phyloP scores from a whole-genome alignment of 2,113 vertebrate genomes.

The Pseudonaja textilis region DNA sequence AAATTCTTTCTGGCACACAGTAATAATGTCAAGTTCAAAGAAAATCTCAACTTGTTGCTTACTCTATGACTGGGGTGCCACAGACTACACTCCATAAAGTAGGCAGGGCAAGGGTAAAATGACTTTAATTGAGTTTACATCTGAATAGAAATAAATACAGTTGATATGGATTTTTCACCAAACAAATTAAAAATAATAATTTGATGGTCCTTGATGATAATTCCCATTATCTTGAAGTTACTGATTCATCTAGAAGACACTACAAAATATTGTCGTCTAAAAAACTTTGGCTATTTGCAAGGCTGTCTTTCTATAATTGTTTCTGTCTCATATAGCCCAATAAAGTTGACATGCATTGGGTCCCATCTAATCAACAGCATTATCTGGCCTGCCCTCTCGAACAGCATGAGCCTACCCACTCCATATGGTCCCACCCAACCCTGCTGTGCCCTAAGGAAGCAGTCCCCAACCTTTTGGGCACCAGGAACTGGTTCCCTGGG shows the following conservation, averaged over 20 bases:
- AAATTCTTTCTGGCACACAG: not conserved
- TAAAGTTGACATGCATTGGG: not conserved
- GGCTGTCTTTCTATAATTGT: not conserved
- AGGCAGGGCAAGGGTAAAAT: not conserved
- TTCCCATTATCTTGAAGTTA: not conserved
- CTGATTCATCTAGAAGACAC: no score
- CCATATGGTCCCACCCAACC: no score
- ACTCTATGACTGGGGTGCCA: not conserved
- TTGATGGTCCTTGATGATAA: not conserved
- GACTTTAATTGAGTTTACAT: not conserved
- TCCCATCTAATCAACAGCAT: no score
- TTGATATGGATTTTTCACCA: not conserved
- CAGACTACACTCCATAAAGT: not conserved
- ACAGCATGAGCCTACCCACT: no score
- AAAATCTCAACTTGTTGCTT: not conserved
- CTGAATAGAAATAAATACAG: not conserved
- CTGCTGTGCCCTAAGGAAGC: no score
- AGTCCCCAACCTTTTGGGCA: no score
- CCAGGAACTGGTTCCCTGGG: no score
- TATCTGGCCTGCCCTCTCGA: no score
- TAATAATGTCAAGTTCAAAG: not conserved
- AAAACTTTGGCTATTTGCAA: not conserved
- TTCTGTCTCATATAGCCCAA: not conserved
- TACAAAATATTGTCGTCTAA: not conserved
- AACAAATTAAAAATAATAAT: not conserved